Conservation (phyloP, 2,113 vertebrate species). For the Halcyon senegalensis region DNA sequence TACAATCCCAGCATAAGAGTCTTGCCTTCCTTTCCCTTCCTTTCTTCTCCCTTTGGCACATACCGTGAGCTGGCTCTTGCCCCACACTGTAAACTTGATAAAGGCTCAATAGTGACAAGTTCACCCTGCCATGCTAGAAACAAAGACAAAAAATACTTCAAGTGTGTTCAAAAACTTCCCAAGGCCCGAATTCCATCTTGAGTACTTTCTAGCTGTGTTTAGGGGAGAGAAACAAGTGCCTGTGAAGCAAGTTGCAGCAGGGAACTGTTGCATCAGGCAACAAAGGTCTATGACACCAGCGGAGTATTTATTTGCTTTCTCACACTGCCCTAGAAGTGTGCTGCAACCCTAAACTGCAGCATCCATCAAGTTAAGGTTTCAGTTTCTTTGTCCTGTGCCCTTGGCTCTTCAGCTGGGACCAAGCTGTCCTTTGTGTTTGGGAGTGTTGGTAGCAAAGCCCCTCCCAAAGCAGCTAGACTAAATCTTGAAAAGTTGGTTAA, state of each 20-base stretch:
- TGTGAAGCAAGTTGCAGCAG: background rate
- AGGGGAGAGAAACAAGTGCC: background rate
- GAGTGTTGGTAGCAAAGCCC: background rate
- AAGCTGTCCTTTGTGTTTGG: background rate
- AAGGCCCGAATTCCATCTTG: background rate
- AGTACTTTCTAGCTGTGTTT: background rate
- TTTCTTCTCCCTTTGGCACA: conserved; percentile 8
- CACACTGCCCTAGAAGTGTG: background rate
- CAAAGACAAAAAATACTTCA: background rate
- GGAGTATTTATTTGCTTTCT: background rate
- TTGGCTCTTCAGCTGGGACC: background rate
- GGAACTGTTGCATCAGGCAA: background rate
- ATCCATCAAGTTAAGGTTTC: background rate
- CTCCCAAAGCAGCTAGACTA: background rate
- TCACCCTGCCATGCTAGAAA: background rate
- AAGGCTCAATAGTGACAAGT: background rate
- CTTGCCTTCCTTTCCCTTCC: background rate
- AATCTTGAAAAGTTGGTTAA: background rate
- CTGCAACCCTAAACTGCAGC: background rate
- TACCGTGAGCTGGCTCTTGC: background rate
- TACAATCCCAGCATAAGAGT: background rate
- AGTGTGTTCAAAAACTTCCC: background rate
- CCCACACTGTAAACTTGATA: background rate
- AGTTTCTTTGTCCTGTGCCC: background rate
- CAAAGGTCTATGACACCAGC: background rate